Evolutionary conservation across 2,113 vertebrate genomes (phyloP).

Genomic region (Stomatorhinus ivindoensis): DNA sequence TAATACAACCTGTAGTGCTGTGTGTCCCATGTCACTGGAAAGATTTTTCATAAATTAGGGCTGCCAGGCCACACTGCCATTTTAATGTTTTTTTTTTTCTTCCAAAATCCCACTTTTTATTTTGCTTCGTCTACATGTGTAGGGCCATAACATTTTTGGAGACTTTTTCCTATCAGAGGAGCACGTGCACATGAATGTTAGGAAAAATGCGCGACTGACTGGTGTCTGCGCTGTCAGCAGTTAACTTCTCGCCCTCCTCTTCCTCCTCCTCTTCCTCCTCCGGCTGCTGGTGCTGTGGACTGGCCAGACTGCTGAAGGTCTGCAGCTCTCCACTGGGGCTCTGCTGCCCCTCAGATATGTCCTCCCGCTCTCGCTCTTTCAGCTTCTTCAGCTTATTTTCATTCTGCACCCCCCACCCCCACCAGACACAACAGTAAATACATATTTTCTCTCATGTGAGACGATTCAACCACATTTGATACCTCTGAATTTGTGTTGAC

Average conservation of each 20-base stretch:
- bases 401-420: conserved; percentile 52
- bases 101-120: not conserved
- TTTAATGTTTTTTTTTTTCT: not conserved
- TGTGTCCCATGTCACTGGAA: not conserved
- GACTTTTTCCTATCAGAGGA: not conserved
- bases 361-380: conserved; percentile 60
- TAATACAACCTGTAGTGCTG: not conserved
- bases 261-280: conserved; percentile 63
- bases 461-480: not conserved
- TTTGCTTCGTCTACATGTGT: not conserved
- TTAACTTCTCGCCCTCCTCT: conserved; percentile 56
- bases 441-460: not conserved
- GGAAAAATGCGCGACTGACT: conserved; percentile 44
- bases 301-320: conserved; percentile 44
- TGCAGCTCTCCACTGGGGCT: conserved; percentile 32
- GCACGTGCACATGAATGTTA: not conserved
- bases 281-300: conserved; percentile 58
- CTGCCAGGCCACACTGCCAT: not conserved
- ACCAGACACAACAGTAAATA: not conserved
- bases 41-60: not conserved
- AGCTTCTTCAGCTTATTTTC: conserved; percentile 62
- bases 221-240: conserved; percentile 58
- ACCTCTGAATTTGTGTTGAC: not conserved
- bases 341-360: conserved; percentile 36
- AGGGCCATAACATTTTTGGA: not conserved